These are phyloP conservation scores for Nowickia ferox DNA, from an alignment of 2,888 invertebrate species.

Conservation along the genomic window DNA sequence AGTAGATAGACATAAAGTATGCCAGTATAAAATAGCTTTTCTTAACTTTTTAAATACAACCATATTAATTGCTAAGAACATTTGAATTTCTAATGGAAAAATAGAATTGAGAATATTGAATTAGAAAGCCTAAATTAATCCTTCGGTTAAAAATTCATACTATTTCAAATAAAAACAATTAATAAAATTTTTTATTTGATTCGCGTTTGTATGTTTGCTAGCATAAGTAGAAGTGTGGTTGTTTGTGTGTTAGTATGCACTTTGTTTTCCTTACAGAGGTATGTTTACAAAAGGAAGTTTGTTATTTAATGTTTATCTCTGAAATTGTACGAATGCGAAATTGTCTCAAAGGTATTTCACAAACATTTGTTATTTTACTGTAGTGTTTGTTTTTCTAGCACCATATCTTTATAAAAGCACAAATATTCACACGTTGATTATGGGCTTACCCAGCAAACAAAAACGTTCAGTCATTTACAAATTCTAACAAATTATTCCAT, in stretches of 20 bases:
- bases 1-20: too few relatives aligned
- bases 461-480: not conserved
- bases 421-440: not conserved
- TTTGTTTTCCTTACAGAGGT: slow-evolving; percentile 10
- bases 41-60: too few relatives aligned
- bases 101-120: too few relatives aligned
- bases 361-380: slow-evolving; percentile 31
- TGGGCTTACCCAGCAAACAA: not conserved
- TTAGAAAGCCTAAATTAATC: too few relatives aligned
- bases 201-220: not conserved
- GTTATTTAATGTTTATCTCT: slow-evolving; percentile 55
- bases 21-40: too few relatives aligned
- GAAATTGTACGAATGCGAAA: slow-evolving; percentile 54
- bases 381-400: slow-evolving; percentile 36
- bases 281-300: slow-evolving; percentile 34
- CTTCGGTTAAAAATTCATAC: too few relatives aligned
- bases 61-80: too few relatives aligned
- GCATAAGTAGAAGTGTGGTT: not conserved
- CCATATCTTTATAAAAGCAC: not conserved
- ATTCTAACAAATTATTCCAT: not conserved
- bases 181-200: too few relatives aligned
- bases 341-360: slow-evolving; percentile 58
- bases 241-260: not conserved
- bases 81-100: too few relatives aligned
- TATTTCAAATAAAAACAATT: too few relatives aligned